Conservation (phyloP, 2,113 vertebrate genomes). For the Gyps fulvus region DNA sequence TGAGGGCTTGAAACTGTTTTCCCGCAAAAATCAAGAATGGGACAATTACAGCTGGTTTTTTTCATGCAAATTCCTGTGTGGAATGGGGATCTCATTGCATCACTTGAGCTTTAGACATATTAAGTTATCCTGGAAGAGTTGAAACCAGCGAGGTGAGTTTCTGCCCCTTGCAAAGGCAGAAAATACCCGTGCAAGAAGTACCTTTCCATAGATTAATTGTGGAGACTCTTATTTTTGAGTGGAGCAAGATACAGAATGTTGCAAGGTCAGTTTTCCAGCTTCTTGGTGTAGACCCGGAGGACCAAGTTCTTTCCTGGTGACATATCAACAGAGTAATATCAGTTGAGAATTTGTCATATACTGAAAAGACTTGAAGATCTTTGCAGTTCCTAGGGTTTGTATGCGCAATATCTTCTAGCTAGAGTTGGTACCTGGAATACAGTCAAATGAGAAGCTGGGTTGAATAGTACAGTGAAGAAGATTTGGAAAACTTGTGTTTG, state of each 20-base stretch:
- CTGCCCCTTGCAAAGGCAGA: neutral
- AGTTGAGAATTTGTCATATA: neutral
- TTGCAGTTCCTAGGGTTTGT: neutral
- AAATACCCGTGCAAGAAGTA: neutral
- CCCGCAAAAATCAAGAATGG: neutral
- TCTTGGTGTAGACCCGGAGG: neutral
- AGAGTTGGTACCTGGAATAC: neutral
- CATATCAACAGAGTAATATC: neutral
- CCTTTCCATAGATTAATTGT: neutral
- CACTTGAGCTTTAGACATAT: neutral
- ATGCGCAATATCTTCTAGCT: neutral
- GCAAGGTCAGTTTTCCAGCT: neutral
- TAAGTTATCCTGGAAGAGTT: neutral
- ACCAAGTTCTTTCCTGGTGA: neutral
- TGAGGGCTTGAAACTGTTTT: neutral
- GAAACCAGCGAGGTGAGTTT: neutral
- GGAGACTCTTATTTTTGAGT: neutral
- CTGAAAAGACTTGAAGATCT: neutral
- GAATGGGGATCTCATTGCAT: neutral
- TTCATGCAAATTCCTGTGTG: neutral
- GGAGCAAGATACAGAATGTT: neutral
- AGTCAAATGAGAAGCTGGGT: neutral
- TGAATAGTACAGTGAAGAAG: neutral
- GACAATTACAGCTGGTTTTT: neutral
- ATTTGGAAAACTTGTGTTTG: neutral